A percentile compares a stretch with the other conserved stretches of the same genome.
Evolutionary conservation across 1,140 invertebrate species (phyloP).

Genomic region (Frieseomelitta varia): DNA sequence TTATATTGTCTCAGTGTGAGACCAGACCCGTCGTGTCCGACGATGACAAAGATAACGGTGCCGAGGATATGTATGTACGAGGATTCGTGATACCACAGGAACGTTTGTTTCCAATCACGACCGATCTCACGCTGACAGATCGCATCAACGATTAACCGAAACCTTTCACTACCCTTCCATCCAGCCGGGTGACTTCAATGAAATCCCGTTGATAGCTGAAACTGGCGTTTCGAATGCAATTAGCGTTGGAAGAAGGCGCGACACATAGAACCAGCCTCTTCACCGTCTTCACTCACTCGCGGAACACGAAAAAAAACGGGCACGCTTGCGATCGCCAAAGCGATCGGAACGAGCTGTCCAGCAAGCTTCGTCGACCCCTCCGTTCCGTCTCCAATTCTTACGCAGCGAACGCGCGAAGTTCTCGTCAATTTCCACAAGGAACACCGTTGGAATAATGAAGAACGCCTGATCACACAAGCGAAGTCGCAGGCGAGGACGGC

Average conservation of each 20-base stretch:
- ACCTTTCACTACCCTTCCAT: constrained; percentile 23
- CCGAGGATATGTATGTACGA: neutral
- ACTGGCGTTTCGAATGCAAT: constrained; percentile 51
- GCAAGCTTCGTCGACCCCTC: neutral
- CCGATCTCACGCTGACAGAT: neutral
- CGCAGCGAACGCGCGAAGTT: neutral
- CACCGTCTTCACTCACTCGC: constrained; percentile 17
- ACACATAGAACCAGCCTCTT: neutral
- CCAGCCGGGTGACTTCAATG: constrained; percentile 4
- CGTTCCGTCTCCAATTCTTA: neutral
- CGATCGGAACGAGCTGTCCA: neutral
- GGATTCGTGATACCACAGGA: neutral
- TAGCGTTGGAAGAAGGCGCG: constrained; percentile 8
- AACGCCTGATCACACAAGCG: constrained; percentile 55
- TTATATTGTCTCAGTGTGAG: constrained; percentile 3
- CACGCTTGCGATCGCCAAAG: neutral
- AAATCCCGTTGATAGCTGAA: constrained; percentile 37
- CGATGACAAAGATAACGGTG: constrained; percentile 21
- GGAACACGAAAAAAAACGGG: neutral
- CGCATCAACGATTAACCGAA: constrained; percentile 20
- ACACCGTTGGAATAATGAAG: constrained; percentile 1
- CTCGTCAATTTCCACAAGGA: constrained; percentile 19
- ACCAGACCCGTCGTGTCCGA: too few relatives aligned
- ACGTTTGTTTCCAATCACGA: constrained; percentile 21
- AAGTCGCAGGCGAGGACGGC: constrained; percentile 6